Evolutionary conservation across 2,797 vertebrate species (phyloP).

Genomic region (Xenops minutus): DNA sequence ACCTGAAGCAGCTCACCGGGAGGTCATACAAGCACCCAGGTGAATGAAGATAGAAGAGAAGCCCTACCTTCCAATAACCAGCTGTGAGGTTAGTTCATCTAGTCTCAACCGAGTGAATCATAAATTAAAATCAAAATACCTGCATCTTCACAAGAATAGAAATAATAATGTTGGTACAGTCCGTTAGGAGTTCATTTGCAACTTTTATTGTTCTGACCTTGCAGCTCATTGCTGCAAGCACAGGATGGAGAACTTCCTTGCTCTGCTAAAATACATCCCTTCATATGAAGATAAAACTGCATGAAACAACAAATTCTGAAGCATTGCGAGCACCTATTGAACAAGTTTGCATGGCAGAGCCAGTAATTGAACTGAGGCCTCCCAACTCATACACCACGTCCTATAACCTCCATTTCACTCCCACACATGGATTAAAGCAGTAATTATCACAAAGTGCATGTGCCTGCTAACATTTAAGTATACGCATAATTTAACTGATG

Average conservation of each 20-base stretch:
- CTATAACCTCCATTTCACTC: background rate
- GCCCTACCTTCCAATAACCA: background rate
- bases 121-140: background rate
- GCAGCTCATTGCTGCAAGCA: background rate
- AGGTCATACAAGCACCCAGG: background rate
- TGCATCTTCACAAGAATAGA: background rate
- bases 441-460: background rate
- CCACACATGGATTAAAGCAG: background rate
- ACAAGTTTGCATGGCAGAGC: background rate
- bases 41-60: background rate
- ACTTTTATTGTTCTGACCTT: background rate
- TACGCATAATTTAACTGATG: background rate
- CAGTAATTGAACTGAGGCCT: background rate
- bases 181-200: background rate
- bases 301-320: background rate
- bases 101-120: background rate
- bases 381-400: rapidly evolving
- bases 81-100: background rate
- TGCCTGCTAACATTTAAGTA: background rate
- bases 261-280: background rate
- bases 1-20: background rate
- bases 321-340: background rate
- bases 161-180: background rate
- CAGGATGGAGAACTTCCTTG: background rate
- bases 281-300: background rate